phyloP scores from a whole-genome alignment of 2,888 invertebrate genomes.

The Rhingia campestris region DNA sequence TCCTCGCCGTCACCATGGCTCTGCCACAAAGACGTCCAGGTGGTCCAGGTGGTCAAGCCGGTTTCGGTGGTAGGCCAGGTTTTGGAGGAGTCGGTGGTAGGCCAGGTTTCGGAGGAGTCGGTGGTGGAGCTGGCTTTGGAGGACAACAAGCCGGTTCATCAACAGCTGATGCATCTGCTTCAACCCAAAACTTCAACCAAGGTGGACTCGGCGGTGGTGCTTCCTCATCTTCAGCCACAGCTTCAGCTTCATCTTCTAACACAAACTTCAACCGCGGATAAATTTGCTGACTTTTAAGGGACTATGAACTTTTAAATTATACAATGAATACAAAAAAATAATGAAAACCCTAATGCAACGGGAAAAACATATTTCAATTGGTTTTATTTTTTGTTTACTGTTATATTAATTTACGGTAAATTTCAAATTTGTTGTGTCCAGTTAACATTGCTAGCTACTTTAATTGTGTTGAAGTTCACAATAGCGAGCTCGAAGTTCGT shows the following conservation, averaged over 20 bases:
- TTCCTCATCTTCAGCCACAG: slow-evolving; percentile 47
- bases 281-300: background rate
- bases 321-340: slow-evolving; percentile 1
- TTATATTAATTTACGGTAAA: background rate
- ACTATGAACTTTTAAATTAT: background rate
- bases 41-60: slow-evolving; percentile 14
- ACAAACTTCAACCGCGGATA: slow-evolving; percentile 20
- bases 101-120: background rate
- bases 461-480: too few relatives aligned
- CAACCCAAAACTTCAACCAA: slow-evolving; percentile 35
- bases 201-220: slow-evolving; percentile 38
- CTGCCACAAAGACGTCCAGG: slow-evolving; percentile 21
- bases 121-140: background rate
- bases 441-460: too few relatives aligned
- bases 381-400: background rate
- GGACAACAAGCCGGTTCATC: slow-evolving; percentile 1
- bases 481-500: too few relatives aligned
- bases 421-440: background rate
- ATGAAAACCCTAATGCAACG: background rate
- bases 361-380: background rate
- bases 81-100: too few relatives aligned
- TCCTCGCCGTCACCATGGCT: slow-evolving; percentile 38
- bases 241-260: slow-evolving; percentile 24
- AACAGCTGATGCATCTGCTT: slow-evolving; percentile 41
- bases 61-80: too few relatives aligned